Conservation (phyloP, 2,113 vertebrate genomes). For the Lynx canadensis region DNA sequence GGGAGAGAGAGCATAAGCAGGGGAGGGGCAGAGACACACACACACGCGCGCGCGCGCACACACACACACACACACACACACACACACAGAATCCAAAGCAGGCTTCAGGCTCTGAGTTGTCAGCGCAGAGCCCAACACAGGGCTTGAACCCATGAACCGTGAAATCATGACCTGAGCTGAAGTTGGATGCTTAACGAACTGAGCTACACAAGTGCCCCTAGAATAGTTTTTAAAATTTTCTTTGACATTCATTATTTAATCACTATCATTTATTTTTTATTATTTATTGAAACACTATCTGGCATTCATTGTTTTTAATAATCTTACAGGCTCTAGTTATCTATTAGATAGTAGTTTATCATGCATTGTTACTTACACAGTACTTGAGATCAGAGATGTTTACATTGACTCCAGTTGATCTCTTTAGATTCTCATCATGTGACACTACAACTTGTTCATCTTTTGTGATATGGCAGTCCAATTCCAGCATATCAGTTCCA, state of each 20-base stretch:
- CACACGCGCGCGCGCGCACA: too few species aligned
- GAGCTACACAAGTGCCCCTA: background rate
- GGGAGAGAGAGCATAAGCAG: too few species aligned
- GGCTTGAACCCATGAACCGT: too few species aligned
- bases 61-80: too few species aligned
- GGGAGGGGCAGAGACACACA: too few species aligned
- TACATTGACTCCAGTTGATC: constrained; percentile 91
- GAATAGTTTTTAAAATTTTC: background rate
- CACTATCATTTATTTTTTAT: background rate
- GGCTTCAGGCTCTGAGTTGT: too few species aligned
- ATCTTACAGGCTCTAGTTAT: background rate
- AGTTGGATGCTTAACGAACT: too few species aligned
- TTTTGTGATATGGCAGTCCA: constrained; percentile 98
- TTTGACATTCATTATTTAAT: constrained; percentile 40
- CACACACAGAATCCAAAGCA: too few species aligned
- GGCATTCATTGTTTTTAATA: background rate
- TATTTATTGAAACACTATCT: background rate
- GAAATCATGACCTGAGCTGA: too few species aligned
- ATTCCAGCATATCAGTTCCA: constrained; percentile 98
- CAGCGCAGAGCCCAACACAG: too few species aligned
- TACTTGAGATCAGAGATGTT: constrained; percentile 92
- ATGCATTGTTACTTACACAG: constrained; percentile 88
- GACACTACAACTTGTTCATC: constrained; percentile 97
- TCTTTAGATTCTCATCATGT: constrained; percentile 93
- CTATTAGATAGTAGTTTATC: background rate